A percentile compares a stretch with the other conserved stretches of the same genome.
phyloP scores from a whole-genome alignment of 1,140 invertebrate genomes.

The Aphaenogaster floridana region DNA sequence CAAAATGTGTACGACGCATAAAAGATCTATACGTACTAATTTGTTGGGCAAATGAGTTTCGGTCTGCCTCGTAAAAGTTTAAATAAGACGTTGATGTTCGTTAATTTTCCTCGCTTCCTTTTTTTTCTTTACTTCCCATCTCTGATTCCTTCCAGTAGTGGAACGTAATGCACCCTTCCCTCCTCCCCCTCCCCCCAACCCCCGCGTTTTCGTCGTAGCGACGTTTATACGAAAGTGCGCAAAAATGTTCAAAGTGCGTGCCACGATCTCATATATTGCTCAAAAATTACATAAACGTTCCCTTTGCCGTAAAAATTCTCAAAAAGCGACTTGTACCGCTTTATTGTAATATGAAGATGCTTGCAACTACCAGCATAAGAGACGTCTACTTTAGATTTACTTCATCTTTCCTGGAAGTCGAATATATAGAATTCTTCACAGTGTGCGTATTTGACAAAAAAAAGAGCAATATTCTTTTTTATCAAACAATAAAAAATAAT shows the following conservation, averaged over 20 bases:
- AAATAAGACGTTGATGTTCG: conserved; percentile 29
- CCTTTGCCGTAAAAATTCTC: not conserved
- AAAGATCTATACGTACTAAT: conserved; percentile 42
- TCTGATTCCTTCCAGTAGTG: not conserved
- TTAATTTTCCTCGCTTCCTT: not conserved
- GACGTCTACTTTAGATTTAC: conserved; percentile 1
- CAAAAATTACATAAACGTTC: conserved; percentile 8
- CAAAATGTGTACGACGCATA: conserved; percentile 56
- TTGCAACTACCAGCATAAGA: not conserved
- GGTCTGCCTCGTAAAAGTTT: conserved; percentile 36
- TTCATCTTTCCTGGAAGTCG: not conserved
- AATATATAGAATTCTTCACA: not conserved
- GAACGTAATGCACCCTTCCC: not conserved
- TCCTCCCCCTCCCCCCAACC: too few species aligned
- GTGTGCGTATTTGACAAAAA: not conserved
- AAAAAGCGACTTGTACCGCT: not conserved
- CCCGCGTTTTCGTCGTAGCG: not conserved
- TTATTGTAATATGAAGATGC: not conserved
- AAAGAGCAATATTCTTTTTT: not conserved
- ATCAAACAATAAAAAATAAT: not conserved
- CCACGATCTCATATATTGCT: not conserved
- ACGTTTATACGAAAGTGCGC: not conserved
- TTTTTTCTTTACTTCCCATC: not conserved
- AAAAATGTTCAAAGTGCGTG: conserved; percentile 23
- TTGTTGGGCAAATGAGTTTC: conserved; percentile 24